Base-by-base conservation (phyloP, 2,797 vertebrate species). In the Halcyon badia region DNA sequence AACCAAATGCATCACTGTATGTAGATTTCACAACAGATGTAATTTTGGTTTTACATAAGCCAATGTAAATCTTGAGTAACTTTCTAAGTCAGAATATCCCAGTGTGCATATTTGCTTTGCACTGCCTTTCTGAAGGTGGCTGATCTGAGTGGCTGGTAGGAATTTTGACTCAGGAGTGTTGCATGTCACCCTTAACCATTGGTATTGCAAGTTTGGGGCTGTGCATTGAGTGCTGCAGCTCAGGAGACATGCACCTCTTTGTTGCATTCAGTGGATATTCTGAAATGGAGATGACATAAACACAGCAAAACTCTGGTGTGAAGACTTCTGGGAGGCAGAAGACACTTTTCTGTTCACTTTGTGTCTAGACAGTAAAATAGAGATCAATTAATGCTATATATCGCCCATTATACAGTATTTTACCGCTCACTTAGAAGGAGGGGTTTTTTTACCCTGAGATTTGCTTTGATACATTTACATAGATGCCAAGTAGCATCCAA, bases 171-270 rank as follows among this genome's bases (percentile, higher is more conserved):
- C 79, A 57, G 83, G 90, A 76, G 72, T 16, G 8, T 76, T 83
- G 85, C 89, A 35, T 49, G 66, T 83, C 94, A 91, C 37, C 6
- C 83, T 78, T 88, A 87, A 83, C 4, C 12, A 0, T 93, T 80
- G 70, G 46, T 73, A 52, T 42, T 83, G 65, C 72, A 37, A 15
- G 20, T 4, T 9, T 60, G 82, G 94, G 83, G 93, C 97, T 97
- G 93, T 93, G 85, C 91, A 16, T 62, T 90, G 83, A 93, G 79
- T 78, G 83, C 96, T 96, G 96, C 97, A 96, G 96, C 93, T 96
- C 93, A 68, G 96, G 93, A 97, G 90, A 73, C 94, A 68, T 70
- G 85, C 86, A 86, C 25, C 48, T 44, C 94, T 88, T 86, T 83
- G 83, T 93, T 96, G 94, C 91, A 51, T 94, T 96, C 94, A 96